Evolutionary conservation across 2,888 invertebrate genomes (phyloP).

Genomic region (Micoletzkya japonica): DNA sequence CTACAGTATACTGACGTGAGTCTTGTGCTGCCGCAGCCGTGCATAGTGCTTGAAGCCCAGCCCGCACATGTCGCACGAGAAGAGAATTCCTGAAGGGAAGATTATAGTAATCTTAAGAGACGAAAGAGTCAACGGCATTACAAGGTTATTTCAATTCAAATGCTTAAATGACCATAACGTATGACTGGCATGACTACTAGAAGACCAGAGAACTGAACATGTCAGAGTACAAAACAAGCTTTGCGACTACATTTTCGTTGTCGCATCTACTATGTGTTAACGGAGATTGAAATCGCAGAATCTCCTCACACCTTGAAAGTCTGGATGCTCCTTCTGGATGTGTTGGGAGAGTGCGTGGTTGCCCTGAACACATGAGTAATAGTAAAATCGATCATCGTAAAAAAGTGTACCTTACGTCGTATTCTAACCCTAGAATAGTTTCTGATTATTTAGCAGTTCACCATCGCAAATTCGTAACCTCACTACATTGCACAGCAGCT

Average conservation of each 20-base stretch:
- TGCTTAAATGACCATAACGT: not conserved
- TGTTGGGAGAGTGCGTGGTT: constrained; percentile 23
- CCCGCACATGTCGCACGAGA: constrained; percentile 4
- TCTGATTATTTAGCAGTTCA: not conserved
- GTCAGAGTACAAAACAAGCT: too few species aligned
- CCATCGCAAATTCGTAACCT: not conserved
- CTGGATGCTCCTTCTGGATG: constrained; percentile 22
- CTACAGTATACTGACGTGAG: not conserved
- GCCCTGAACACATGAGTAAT: constrained; percentile 6
- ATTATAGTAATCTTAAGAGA: too few species aligned
- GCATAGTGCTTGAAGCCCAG: constrained; percentile 23
- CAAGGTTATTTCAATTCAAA: not conserved
- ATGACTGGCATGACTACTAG: too few species aligned
- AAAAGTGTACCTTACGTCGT: too few species aligned
- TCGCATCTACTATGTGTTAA: too few species aligned
- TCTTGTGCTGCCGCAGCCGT: constrained; percentile 22
- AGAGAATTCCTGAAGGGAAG: not conserved
- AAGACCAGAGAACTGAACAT: too few species aligned
- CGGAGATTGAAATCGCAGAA: too few species aligned
- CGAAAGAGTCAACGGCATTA: too few species aligned
- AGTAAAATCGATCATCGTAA: not conserved
- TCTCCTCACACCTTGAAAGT: constrained; percentile 17
- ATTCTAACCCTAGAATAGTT: too few species aligned
- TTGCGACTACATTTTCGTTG: too few species aligned
- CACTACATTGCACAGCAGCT: not conserved